These are phyloP conservation scores for Octodonta nipae DNA, from an alignment of 2,888 invertebrate species.

Conservation along the genomic window DNA sequence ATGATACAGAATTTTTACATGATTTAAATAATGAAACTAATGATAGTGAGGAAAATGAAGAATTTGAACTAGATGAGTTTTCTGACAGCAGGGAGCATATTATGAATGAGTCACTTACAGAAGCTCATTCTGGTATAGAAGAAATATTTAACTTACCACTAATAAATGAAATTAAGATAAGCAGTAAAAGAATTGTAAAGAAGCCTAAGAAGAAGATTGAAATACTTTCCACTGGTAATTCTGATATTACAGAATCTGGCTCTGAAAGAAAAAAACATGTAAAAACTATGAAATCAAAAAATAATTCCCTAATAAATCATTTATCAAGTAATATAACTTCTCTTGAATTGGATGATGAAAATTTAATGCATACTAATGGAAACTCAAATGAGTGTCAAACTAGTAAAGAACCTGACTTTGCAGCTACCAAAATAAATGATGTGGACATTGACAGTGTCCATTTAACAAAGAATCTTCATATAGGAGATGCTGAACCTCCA, in stretches of 20 bases:
- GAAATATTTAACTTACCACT: too few relatives aligned
- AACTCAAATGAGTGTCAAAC: too few relatives aligned
- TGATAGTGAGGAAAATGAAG: neutral
- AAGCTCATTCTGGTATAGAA: slow-evolving; percentile 12
- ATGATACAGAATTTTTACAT: neutral
- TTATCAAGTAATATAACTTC: too few relatives aligned
- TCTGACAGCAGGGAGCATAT: slow-evolving; percentile 7
- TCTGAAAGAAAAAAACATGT: neutral
- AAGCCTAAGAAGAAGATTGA: neutral
- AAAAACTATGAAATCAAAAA: too few relatives aligned
- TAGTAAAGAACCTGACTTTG: too few relatives aligned
- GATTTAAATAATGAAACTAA: slow-evolving; percentile 2
- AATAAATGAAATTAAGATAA: neutral
- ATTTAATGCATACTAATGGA: too few relatives aligned
- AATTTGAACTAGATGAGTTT: slow-evolving; percentile 8
- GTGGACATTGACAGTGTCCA: neutral
- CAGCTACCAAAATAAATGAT: too few relatives aligned
- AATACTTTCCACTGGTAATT: neutral
- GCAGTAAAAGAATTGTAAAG: neutral
- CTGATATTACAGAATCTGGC: neutral
- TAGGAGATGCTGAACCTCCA: neutral
- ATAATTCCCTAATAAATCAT: too few relatives aligned
- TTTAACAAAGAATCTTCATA: slow-evolving; percentile 2
- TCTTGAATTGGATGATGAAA: too few relatives aligned
- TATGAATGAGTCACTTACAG: slow-evolving; percentile 11